Evolutionary conservation across 2,113 vertebrate species (phyloP), one percentile per base, ranked within the genome.

Genomic region (Hydropotes inermis): DNA sequence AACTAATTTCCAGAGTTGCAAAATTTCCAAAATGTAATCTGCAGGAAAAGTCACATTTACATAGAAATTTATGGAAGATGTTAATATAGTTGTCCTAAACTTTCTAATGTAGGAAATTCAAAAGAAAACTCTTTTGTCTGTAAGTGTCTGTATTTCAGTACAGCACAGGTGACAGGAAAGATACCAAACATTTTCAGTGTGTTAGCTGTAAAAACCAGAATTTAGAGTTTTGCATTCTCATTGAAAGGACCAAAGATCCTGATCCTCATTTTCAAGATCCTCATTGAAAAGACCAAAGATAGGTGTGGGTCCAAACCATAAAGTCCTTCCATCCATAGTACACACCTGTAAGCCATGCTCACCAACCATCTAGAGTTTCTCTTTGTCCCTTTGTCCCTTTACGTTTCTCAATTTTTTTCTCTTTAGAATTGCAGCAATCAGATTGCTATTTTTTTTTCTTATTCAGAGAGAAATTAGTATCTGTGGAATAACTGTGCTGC

Each of bases 1-100:
- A 50, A n/a, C 50, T 88, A 87, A 50, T 91, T 91, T 39, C 67
- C 84, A 89, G 54, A 76, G 17, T 81, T 84, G 7, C 3, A 83
- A 97, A 10, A 60, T 92, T 98, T 95, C 88, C 33, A 81, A 47
- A 93, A 94, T 88, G 76, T 87, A 97, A 79, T 13, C 60, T 97
- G 57, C 87, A 98, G 60, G 45, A 91, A 89, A 87, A 96, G 82
- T 97, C 16, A 36, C n/a, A 67, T 91, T 84, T 91, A 30, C 60
- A 50, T 94, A 15, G 92, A 67, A 87, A 57, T 92, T 96, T 27
- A 30, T 30, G 79, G 55, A 92, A 94, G 45, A 82, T 39, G 21
- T 95, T 81, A 95, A 82, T 86, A 67, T 28, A 55, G 10, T 93
- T 89, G 19, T 27, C 79, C 14, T 89, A 90, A 74, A 82, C 39